Base-by-base conservation (phyloP, 2,888 invertebrate genomes). In the Lepidocyrtoides sp. region DNA sequence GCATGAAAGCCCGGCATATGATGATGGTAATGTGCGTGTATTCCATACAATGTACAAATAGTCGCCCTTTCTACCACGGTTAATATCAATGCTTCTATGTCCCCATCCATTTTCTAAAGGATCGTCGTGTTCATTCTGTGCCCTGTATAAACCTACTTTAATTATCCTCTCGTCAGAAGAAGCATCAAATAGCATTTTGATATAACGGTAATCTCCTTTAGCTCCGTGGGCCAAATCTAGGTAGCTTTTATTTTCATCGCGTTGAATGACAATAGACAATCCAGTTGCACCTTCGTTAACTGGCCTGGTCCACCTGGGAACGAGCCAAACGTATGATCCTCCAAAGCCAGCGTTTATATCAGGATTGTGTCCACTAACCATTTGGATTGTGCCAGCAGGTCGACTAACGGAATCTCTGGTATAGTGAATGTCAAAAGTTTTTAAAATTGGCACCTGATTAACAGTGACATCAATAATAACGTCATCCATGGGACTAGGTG, bases 321-420 rank as follows among this genome's bases (percentile, higher is more conserved):
- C 14, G 2, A 48, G 48, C 48, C 48, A 48, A 5, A 48, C 48
- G 14, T 12, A 48, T 12, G 7, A 12, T 2, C 48, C 48, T 8
- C 2, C 2, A 12, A 48, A 48, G 14, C 48, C 48, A 4, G 4
- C 12, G 12, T 48, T 48, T 0, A 83, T 54, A 41, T 83, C 66
- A 2, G 57, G 57, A 26, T 83, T 66, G 2, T 44, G 10, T 0
- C 66, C 66, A 3, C 48, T 1, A 23, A 14, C 63, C 29, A 32
- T 60, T 23, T 2, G 1, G 26, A 83, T 41, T 3, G 32, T n/a
- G 7, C 44, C 20, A 5, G 12, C 20, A 5, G 83, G 83, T 0
- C 54, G 54, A 7, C 83, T 83, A 0, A 66, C 17, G 26, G 83
- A 23, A 17, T 83, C 83, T 4, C 26, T n/a, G 0, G 83, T 83